Percentiles rank a stretch among this genome's conserved stretches.
Evolutionary conservation across 2,113 vertebrate genomes (phyloP).

Genomic region (Onychorhynchus coronatus): DNA sequence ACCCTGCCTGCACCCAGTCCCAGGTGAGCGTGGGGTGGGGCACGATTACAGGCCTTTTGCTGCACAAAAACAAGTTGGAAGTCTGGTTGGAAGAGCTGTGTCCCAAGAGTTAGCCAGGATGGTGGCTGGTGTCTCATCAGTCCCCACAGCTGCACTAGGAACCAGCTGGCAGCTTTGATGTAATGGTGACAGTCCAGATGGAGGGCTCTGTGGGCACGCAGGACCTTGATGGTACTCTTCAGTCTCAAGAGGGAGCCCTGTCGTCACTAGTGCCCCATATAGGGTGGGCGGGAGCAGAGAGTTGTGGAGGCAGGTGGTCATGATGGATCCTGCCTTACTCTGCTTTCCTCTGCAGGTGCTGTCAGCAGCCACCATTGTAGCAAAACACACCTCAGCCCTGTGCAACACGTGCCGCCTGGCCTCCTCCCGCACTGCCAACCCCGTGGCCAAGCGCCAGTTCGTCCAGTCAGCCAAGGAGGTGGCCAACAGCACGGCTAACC

Average conservation of each 20-base stretch:
- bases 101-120: neutral
- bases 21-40: slow-evolving; percentile 76
- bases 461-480: slow-evolving; percentile 98
- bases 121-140: neutral
- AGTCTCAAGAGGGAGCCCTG: neutral
- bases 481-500: slow-evolving; percentile 96
- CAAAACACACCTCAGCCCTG: slow-evolving; percentile 95
- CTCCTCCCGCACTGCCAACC: slow-evolving; percentile 90
- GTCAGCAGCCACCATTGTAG: slow-evolving; percentile 95
- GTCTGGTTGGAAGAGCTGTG: neutral
- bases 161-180: neutral
- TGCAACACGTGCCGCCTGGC: slow-evolving; percentile 96
- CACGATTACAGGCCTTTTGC: neutral
- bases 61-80: neutral
- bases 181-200: neutral
- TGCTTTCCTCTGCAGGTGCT: slow-evolving; percentile 79
- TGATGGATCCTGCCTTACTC: neutral
- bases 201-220: neutral
- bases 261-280: neutral
- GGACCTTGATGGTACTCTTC: neutral
- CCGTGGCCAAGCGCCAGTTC: slow-evolving; percentile 97
- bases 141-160: neutral
- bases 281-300: neutral
- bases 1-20: slow-evolving; percentile 93
- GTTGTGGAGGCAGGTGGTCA: rapidly evolving